A percentile compares a stretch with the other conserved stretches of the same genome.
These are phyloP conservation scores for Fissipunctia ypsillon DNA, from an alignment of 2,888 invertebrate genomes.

Conservation along the genomic window DNA sequence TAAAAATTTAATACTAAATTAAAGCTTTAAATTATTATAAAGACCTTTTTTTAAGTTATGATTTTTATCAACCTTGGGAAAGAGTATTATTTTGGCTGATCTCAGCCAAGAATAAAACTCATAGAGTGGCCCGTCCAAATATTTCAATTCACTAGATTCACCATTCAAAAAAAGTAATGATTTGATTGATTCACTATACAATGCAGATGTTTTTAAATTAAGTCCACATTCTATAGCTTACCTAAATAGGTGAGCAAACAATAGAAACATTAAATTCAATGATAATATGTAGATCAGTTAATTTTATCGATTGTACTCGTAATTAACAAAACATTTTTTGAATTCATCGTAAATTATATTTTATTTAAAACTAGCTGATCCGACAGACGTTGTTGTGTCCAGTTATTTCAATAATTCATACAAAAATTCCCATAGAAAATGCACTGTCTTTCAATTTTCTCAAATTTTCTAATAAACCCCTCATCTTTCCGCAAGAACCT, in stretches of 20 bases:
- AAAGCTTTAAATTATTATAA: too few species aligned
- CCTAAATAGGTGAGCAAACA: slow-evolving; percentile 45
- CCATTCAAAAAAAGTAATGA: not conserved
- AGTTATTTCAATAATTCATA: not conserved
- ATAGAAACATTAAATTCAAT: slow-evolving; percentile 41
- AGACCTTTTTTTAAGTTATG: too few species aligned
- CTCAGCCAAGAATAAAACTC: not conserved
- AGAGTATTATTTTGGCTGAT: too few species aligned
- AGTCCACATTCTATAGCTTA: slow-evolving; percentile 11
- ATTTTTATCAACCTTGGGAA: too few species aligned
- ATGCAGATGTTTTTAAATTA: slow-evolving; percentile 38
- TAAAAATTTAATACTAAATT: too few species aligned
- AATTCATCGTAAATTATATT: slow-evolving; percentile 9
- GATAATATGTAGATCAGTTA: slow-evolving; percentile 43
- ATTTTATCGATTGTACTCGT: slow-evolving; percentile 22
- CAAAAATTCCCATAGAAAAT: not conserved
- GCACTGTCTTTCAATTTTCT: too few species aligned
- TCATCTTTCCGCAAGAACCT: too few species aligned
- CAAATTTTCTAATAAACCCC: too few species aligned
- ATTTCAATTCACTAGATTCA: not conserved
- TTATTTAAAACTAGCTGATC: not conserved
- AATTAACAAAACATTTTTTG: slow-evolving; percentile 8
- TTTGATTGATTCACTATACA: slow-evolving; percentile 8
- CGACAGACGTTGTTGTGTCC: not conserved
- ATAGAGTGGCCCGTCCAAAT: not conserved